Base-by-base conservation (phyloP, 2,888 invertebrate genomes). In the Metalampra italica region DNA sequence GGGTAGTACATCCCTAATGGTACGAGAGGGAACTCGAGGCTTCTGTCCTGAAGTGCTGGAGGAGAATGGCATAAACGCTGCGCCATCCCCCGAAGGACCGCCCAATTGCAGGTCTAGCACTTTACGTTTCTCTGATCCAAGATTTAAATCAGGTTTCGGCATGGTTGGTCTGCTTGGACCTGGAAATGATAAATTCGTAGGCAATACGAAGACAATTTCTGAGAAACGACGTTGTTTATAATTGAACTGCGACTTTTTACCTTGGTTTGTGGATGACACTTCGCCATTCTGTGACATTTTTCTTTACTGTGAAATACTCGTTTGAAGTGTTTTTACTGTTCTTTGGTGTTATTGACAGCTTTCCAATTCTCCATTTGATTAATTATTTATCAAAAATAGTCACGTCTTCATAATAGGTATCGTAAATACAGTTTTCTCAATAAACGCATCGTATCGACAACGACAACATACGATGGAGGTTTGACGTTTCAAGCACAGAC, bases 211-310 rank as follows among this genome's bases (percentile, higher is more conserved):
- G 22, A 8, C 30, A 43, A 1, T 30, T 30, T 4, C 32, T 32
- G 32, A 32, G 11, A 32, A 32, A 5, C 32, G 8, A 11, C 32
- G 11, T 32, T 4, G 32, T 15, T 30, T 46, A n/a, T 15, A 11
- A 34, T 37, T 45, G 9, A 32, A 14, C 3, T 41, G n/a, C 34
- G 15, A n/a, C 13, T 62, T n/a, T n/a, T 65, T 91, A 85, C 91
- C 90, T 86, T 91, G 91, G 81, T 90, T 92, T 77, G 92, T 91
- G 76, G 92, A 91, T 72, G 92, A 91, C 88, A 93, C 91, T 83
- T 92, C 92, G 84, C 92, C 91, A 90, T 92, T 92, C 86, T 93
- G 93, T 90, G 93, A 93, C 93, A 94, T 94, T 91, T 83, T 86
- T 72, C 8, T 59, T 87, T 76, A 37, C 56, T 46, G 50, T 54